Evolutionary conservation across 2,888 invertebrate species (phyloP), one percentile per base, ranked within the genome.

Genomic region (Aspidiotus destructor): DNA sequence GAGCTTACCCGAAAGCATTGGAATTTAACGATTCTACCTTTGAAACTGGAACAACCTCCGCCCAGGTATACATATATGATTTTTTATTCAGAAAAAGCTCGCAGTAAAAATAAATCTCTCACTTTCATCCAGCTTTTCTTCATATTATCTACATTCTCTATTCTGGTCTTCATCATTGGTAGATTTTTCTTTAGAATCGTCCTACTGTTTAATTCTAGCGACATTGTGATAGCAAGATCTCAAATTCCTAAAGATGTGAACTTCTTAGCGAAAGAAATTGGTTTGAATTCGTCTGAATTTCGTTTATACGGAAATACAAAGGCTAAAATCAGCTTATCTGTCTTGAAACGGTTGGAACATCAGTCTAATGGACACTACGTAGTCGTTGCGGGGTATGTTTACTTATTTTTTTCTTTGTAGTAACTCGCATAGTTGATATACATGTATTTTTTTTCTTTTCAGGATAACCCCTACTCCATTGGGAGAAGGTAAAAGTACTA

Each of bases 401-500:
- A 5, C 5, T 5, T 28, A 28, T 28, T 28, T 28, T 28, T 28
- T 62, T 1, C 28, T 28, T 28, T 28, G 5, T 28, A 28, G 5
- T 28, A 3, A 3, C 15, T 57, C 57, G 15, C 7, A 5, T 3
- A 57, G 57, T 11, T 15, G 28, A 11, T 57, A 57, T 6, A 2
- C 13, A 57, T 5, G 16, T 17, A 15, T 11, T 57, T 57, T 57
- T 57, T 55, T 16, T 55, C 41, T 5, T 67, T 75, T 13, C 77
- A 92, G 94, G 15, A 97, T 99, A 63, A 99, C 97, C 0, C 98
- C 99, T 0, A 99, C 99, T 0, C 96, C 98, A 0, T 81, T 99
- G n/a, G 99, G 99, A 1, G 98, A 99, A 80, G 98, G 98, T 42
- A 99, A 99, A 81, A 96, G 94, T 75, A 99, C 99, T 0, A 96